Base-by-base conservation (phyloP, 2,888 invertebrate species). In the Gibbula magus region DNA sequence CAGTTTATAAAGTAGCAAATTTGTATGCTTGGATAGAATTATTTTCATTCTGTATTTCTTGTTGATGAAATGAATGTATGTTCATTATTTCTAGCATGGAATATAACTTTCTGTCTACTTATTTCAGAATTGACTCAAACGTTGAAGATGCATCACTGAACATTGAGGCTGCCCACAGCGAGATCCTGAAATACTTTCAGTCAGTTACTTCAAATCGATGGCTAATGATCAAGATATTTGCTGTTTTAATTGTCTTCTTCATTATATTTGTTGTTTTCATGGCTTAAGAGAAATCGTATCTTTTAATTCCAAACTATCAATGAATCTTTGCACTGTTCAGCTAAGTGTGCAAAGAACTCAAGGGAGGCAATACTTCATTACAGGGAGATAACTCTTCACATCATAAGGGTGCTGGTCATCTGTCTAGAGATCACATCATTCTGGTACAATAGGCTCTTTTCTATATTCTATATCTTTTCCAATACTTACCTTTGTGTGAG, bases 171-270 rank as follows among this genome's bases (percentile, higher is more conserved):
- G 99, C 99, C 2, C 99, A 99, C 92, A 95, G 96, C 82, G 98
- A 99, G 94, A 97, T 99, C 88, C 94, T 99, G 89, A 98, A 97
- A 93, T 99, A 99, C 94, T 99, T 99, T 93, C 98, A 97, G 93
- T 96, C 96, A 79, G 97, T 99, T 53, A 97, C 98, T 20, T 97
- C 97, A 84, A 99, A 99, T 94, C 95, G 99, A 89, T 99, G 99
- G 96, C 95, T 99, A 51, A 99, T 99, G 98, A 96, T 99, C 89
- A 99, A 99, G 95, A 96, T 99, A 87, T 99, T 99, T 94, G 99
- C 96, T 78, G 97, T 99, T 83, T 95, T 99, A 79, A 98, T 99
- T 95, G 96, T 99, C 92, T 99, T 99, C 95, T 99, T 99, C 93
- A 96, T 99, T 93, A 97, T 99, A 93, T 99, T 99, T 94, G 96